Evolutionary conservation across 2,113 vertebrate genomes (phyloP).

Genomic region (Numenius arquata): DNA sequence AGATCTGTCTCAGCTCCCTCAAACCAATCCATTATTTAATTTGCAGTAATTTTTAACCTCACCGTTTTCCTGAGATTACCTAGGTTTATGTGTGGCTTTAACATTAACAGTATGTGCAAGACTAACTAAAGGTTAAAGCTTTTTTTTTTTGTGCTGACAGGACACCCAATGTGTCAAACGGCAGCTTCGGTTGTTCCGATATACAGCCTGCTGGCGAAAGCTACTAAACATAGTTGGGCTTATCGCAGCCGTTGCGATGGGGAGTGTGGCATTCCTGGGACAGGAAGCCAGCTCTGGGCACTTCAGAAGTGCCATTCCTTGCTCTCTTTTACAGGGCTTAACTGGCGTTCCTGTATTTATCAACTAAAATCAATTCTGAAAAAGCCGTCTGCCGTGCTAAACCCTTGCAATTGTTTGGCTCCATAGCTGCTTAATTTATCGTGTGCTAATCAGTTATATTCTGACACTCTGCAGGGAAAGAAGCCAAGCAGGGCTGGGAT

Average conservation of each 20-base stretch:
- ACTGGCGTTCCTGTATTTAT: not conserved
- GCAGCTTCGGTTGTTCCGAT: slow-evolving; percentile 31
- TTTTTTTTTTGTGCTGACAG: slow-evolving; percentile 57
- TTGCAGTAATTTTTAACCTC: not conserved
- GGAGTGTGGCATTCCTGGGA: slow-evolving; percentile 68
- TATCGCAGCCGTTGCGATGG: slow-evolving; percentile 45
- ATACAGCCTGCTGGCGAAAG: slow-evolving; percentile 8
- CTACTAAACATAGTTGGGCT: slow-evolving; percentile 41
- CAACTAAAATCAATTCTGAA: slow-evolving; percentile 2
- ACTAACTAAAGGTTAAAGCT: not conserved
- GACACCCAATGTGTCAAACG: slow-evolving; percentile 48
- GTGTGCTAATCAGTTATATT: not conserved
- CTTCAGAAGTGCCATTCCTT: slow-evolving; percentile 51
- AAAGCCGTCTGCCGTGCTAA: not conserved
- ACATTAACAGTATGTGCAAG: not conserved
- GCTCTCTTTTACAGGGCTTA: not conserved
- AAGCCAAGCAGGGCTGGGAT: not conserved
- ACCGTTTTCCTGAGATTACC: not conserved
- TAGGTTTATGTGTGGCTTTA: not conserved
- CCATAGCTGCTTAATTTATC: not conserved
- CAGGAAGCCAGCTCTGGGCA: slow-evolving; percentile 34
- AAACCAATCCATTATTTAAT: not conserved
- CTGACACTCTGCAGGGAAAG: not conserved
- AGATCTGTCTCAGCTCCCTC: not conserved
- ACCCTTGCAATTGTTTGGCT: not conserved